These are phyloP conservation scores for human DNA, from an alignment of 2,113 vertebrate species.

Conservation along the genomic window GRCh38 chr3:35382001-35382500, in stretches of 20 bases:
- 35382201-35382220: neutral
- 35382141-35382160: neutral
- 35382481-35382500: too few relatives aligned
- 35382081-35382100: slow-evolving; percentile 27
- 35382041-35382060: neutral
- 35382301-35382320: neutral
- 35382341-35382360: neutral
- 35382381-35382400: neutral
- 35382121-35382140: neutral
- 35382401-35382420: too few relatives aligned
- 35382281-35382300: neutral
- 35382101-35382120: slow-evolving; percentile 6
- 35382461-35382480: neutral
- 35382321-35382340: neutral
- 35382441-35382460: too few relatives aligned
- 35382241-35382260: neutral
- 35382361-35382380: neutral
- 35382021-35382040: slow-evolving; percentile 23
- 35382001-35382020: slow-evolving; percentile 36
- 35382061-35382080: slow-evolving; percentile 27
- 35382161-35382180: neutral
- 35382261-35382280: neutral
- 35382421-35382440: neutral
- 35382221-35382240: neutral
- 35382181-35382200: neutral